A percentile compares a stretch with the other conserved stretches of the same genome.
phyloP scores from a whole-genome alignment of 2,113 vertebrate species.

The Sceloporus undulatus region DNA sequence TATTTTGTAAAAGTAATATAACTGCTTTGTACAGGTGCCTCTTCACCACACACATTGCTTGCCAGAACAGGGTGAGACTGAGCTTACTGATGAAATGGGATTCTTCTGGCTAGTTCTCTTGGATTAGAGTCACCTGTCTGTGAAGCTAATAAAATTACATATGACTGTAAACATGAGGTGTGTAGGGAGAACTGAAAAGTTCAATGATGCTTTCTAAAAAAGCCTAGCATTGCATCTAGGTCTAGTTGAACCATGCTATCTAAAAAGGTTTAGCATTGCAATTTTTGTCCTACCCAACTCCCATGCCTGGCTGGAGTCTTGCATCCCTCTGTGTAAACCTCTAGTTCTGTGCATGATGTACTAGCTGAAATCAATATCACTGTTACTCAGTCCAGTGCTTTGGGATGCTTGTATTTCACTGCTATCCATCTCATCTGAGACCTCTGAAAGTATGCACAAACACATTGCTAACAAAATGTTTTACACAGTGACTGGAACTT shows the following conservation, averaged over 20 bases:
- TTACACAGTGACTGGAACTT: background rate
- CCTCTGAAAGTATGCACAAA: background rate
- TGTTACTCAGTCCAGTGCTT: background rate
- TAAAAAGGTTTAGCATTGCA: slow-evolving; percentile 23
- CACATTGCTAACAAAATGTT: background rate
- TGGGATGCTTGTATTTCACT: background rate
- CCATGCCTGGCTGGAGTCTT: background rate
- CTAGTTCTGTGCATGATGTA: background rate
- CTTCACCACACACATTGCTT: background rate
- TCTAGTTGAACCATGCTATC: background rate
- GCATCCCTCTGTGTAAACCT: slow-evolving; percentile 20
- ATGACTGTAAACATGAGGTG: background rate
- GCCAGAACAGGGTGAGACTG: background rate
- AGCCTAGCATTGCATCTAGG: background rate
- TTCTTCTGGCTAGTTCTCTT: background rate
- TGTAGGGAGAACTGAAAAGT: background rate
- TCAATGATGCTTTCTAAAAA: slow-evolving; percentile 7
- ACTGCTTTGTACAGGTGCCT: background rate
- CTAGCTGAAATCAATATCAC: slow-evolving; percentile 22
- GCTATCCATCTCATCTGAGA: background rate
- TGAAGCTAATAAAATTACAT: background rate
- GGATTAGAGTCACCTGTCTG: background rate
- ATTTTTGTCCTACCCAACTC: background rate
- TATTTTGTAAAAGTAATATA: background rate
- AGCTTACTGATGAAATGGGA: background rate